Conservation (phyloP, 2,888 invertebrate species). For the Macrophya alboannulata region DNA sequence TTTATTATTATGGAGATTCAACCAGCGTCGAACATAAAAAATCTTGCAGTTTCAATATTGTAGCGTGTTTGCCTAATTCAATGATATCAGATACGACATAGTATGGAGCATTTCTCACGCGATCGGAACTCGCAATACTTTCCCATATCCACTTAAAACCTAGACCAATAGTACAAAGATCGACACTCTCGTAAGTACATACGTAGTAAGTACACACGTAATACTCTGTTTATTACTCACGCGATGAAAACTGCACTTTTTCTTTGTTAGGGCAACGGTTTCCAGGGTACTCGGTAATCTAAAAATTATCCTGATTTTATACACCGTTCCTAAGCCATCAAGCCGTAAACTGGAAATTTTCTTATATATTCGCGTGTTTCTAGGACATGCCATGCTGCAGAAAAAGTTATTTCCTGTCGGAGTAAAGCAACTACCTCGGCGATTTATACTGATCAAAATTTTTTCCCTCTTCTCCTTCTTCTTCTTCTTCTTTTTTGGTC, state of each 20-base stretch:
- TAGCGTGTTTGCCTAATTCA: background rate
- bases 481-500: background rate
- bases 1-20: background rate
- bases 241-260: slow-evolving; percentile 30
- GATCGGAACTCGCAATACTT: background rate
- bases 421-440: background rate
- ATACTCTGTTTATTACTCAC: slow-evolving; percentile 27
- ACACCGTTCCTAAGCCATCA: background rate
- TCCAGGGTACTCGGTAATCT: background rate
- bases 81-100: background rate
- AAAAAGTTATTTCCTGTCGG: background rate
- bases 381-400: background rate
- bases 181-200: background rate
- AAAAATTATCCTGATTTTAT: background rate
- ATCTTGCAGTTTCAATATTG: background rate
- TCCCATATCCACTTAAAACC: background rate
- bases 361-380: slow-evolving; percentile 1
- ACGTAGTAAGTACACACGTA: background rate
- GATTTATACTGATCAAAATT: background rate
- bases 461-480: background rate
- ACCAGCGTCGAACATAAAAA: background rate
- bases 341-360: slow-evolving; percentile 47
- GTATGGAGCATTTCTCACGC: background rate
- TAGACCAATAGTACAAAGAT: background rate
- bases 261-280: slow-evolving; percentile 1